phyloP scores from a whole-genome alignment of 1,140 invertebrate genomes.

The Holotrichia oblita region DNA sequence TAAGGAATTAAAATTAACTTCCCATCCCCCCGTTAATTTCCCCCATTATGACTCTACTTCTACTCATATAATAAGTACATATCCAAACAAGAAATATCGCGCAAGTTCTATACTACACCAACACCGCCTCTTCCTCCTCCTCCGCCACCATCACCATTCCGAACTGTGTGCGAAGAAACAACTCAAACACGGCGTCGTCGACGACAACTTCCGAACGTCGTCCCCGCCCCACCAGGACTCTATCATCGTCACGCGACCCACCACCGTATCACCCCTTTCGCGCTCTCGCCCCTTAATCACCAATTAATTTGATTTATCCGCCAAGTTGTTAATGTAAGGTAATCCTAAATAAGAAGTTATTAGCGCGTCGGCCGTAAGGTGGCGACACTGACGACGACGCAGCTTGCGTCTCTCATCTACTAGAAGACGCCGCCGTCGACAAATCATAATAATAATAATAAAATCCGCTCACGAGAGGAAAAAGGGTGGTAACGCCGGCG shows the following conservation, averaged over 20 bases:
- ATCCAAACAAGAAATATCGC: conserved; percentile 12
- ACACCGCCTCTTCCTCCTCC: no score
- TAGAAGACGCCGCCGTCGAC: conserved; percentile 23
- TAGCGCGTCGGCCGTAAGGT: conserved; percentile 27
- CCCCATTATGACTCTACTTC: background rate
- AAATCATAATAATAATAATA: conserved; percentile 31
- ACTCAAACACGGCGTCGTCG: conserved; percentile 24
- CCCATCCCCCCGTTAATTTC: background rate
- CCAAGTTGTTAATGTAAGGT: conserved; percentile 34
- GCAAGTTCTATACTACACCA: background rate
- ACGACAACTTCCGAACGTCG: conserved; percentile 30
- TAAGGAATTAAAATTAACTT: conserved; percentile 3
- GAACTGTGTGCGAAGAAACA: background rate
- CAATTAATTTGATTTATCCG: conserved; percentile 35
- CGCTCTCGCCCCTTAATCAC: conserved; percentile 24
- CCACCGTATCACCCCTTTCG: background rate
- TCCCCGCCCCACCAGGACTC: background rate
- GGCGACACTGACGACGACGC: conserved; percentile 25
- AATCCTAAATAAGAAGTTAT: conserved; percentile 35
- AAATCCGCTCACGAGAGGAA: conserved; percentile 7
- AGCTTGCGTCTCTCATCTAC: conserved; percentile 14
- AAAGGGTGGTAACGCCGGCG: background rate
- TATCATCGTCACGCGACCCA: conserved; percentile 25
- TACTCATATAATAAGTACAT: conserved; percentile 8
- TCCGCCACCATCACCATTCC: background rate